Conservation (phyloP, 2,113 vertebrate species). For the Triplophysa rosa region DNA sequence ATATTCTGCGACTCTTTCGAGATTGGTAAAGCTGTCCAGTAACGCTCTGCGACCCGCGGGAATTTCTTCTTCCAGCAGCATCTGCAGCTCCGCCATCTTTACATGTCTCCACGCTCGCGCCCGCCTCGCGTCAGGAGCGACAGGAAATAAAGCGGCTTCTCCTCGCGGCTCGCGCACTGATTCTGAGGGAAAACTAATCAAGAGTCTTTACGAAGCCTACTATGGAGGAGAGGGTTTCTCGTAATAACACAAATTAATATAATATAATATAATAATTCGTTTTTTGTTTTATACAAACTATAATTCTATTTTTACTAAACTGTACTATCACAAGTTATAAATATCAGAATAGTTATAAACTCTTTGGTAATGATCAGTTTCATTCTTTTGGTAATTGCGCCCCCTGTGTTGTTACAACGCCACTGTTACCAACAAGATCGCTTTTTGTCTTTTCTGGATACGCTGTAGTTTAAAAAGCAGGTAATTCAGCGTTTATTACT, state of each 20-base stretch:
- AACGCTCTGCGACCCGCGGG: slow-evolving; percentile 89
- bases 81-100: slow-evolving; percentile 98
- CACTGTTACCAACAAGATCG: background rate
- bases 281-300: too few relatives aligned
- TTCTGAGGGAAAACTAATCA: background rate
- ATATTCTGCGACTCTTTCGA: slow-evolving; percentile 90
- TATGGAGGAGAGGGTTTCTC: background rate
- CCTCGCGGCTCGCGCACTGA: slow-evolving; percentile 29
- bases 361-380: background rate
- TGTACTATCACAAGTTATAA: background rate
- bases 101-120: slow-evolving; percentile 70
- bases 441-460: too few relatives aligned
- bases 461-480: too few relatives aligned
- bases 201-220: background rate
- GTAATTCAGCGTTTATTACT: too few relatives aligned
- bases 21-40: slow-evolving; percentile 90
- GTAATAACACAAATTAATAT: background rate
- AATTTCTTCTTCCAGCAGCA: slow-evolving; percentile 96
- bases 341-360: too few relatives aligned
- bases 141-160: slow-evolving; percentile 40
- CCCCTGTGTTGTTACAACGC: slow-evolving; percentile 4
- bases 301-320: background rate
- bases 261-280: background rate
- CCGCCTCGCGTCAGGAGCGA: slow-evolving; percentile 26
- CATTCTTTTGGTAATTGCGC: slow-evolving; percentile 16